phyloP scores from a whole-genome alignment of 1,140 invertebrate genomes.

The Drosophila cardini region DNA sequence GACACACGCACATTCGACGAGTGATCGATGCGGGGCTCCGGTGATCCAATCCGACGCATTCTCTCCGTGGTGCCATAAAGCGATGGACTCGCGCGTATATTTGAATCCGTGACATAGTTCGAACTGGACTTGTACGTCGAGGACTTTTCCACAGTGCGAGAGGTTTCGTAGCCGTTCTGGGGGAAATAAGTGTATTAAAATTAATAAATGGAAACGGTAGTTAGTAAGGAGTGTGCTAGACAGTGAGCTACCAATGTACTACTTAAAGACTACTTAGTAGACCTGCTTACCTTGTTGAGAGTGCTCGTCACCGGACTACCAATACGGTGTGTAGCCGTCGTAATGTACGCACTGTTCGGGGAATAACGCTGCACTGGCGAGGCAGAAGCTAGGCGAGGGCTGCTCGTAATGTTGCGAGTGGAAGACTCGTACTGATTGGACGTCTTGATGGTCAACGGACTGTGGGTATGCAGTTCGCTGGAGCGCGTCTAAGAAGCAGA shows the following conservation, averaged over 20 bases:
- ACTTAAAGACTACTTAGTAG: too few species aligned
- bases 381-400: slow-evolving; percentile 75
- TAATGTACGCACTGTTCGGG: slow-evolving; percentile 77
- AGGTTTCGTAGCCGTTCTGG: slow-evolving; percentile 74
- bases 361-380: slow-evolving; percentile 81
- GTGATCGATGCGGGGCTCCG: slow-evolving; percentile 87
- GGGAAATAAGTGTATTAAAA: neutral
- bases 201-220: neutral
- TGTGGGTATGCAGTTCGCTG: slow-evolving; percentile 77
- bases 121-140: slow-evolving; percentile 82
- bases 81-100: slow-evolving; percentile 78
- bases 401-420: slow-evolving; percentile 68
- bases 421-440: slow-evolving; percentile 75
- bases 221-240: neutral
- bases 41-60: slow-evolving; percentile 84
- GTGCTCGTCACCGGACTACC: slow-evolving; percentile 77
- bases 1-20: slow-evolving; percentile 89
- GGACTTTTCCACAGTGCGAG: slow-evolving; percentile 79
- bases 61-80: slow-evolving; percentile 72
- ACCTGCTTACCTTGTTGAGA: slow-evolving; percentile 68
- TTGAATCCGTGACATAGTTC: slow-evolving; percentile 77
- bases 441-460: slow-evolving; percentile 83
- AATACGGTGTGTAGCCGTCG: slow-evolving; percentile 80
- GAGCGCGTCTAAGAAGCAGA: slow-evolving; percentile 70
- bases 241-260: neutral